Evolutionary conservation across 2,113 vertebrate genomes (phyloP), one percentile per base, ranked within the genome.

Genomic region (Hypocryptadius cinnamomeus): DNA sequence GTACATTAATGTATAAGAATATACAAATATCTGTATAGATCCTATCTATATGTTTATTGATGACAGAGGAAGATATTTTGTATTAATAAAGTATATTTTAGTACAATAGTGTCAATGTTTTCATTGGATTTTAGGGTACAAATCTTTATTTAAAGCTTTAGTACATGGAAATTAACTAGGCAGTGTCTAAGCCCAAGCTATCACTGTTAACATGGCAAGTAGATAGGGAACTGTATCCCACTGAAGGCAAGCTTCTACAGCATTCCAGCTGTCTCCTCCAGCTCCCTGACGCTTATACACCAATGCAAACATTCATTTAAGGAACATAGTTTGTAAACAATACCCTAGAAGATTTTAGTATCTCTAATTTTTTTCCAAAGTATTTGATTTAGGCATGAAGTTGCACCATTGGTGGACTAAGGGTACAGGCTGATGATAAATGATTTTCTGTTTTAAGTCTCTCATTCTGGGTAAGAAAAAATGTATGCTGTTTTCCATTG

Each of bases 1-100:
- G 18, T 87, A 42, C 20, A 40, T 54, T 65, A 51, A 70, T 63
- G 60, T 90, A 54, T 83, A 40, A 86, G 80, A 86, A 69, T 47
- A 15, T 82, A n/a, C 14, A 10, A 56, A 1, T 79, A 23, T 85
- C 10, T 93, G 28, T 89, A 44, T 35, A 93, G 72, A 79, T 85
- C n/a, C 35, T 90, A 16, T 92, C 60, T 54, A 50, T 54, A 31
- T 78, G 28, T 77, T 89, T 93, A 51, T 79, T 72, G 44, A 66
- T 80, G 35, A 65, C 35, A 77, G 40, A 65, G 15, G 19, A 73
- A 88, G 92, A 73, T 79, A 74, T 53, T 79, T 94, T 68, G 20
- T 92, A 56, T 76, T 79, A 97, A 95, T 96, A 93, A 96, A 97
- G 8, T 80, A 6, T 95, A 83, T 96, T 95, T 94, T 95, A 68